A percentile compares a stretch with the other conserved stretches of the same genome.
Conservation (phyloP, 1,140 invertebrate genomes). For the Cyclargus thomasi region DNA sequence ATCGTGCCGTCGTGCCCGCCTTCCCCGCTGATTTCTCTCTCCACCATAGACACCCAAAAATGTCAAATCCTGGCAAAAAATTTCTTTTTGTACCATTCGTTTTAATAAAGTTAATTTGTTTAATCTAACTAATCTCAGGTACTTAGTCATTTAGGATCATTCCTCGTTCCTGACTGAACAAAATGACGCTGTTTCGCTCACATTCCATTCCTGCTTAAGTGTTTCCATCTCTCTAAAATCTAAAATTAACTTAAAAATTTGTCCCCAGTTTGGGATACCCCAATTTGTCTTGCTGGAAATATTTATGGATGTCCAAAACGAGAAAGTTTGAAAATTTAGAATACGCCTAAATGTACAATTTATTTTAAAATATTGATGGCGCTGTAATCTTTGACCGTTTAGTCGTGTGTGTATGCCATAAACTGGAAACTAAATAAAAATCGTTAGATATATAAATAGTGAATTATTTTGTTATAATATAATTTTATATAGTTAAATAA, state of each 20-base stretch:
- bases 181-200: not conserved
- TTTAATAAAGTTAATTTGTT: no score
- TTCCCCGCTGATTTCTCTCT: no score
- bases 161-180: not conserved
- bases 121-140: not conserved
- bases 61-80: no score
- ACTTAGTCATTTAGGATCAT: not conserved
- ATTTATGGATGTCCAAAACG: not conserved
- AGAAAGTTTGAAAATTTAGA: not conserved
- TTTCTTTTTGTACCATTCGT: no score
- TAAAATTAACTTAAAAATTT: not conserved
- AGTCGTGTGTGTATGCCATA: not conserved
- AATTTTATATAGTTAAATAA: no score
- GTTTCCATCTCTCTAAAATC: not conserved
- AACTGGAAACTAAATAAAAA: no score
- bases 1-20: no score
- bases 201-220: not conserved
- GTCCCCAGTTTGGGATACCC: not conserved
- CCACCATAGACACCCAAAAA: no score
- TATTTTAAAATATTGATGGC: not conserved
- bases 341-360: not conserved
- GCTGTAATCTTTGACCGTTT: not conserved
- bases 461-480: no score
- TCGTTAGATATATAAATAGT: no score
- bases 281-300: not conserved